Conservation (phyloP, 2,113 vertebrate genomes). For the Ancistrus triradiatus region DNA sequence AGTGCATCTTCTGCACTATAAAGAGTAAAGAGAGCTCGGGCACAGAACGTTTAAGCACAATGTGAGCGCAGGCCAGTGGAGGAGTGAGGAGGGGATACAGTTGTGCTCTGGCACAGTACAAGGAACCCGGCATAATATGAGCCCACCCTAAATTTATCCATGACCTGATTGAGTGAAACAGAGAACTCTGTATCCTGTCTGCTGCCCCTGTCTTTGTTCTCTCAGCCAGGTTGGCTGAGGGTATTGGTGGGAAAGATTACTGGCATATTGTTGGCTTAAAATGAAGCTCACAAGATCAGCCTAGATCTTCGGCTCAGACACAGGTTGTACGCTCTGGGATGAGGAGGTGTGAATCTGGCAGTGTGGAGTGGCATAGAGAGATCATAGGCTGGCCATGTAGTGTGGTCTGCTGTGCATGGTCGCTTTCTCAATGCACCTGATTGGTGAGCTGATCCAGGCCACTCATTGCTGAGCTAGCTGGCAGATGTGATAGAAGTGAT, state of each 20-base stretch:
- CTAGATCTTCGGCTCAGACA: conserved; percentile 14
- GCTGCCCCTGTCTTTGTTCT: conserved; percentile 55
- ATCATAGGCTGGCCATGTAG: not conserved
- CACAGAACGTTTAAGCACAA: no score
- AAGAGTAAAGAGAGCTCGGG: no score
- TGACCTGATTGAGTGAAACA: conserved; percentile 50
- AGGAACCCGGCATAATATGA: no score
- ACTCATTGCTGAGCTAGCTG: not conserved
- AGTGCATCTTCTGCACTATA: no score
- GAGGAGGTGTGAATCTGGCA: not conserved
- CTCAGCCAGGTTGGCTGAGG: conserved; percentile 19
- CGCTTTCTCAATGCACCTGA: not conserved
- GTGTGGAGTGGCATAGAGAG: conserved; percentile 21
- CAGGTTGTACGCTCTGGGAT: not conserved
- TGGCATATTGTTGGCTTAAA: conserved; percentile 46
- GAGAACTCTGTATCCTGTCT: conserved; percentile 55
- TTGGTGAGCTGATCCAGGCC: conserved; percentile 11
- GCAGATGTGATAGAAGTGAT: not conserved
- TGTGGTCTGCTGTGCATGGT: not conserved
- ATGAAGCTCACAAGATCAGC: conserved; percentile 35
- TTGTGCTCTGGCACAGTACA: no score
- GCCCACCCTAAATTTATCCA: conserved; percentile 45
- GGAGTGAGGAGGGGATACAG: no score
- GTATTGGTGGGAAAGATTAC: conserved; percentile 51
- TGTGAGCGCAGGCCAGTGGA: no score